Evolutionary conservation across 2,797 vertebrate genomes (phyloP).

Genomic region (Odontamblyopus rebecca): DNA sequence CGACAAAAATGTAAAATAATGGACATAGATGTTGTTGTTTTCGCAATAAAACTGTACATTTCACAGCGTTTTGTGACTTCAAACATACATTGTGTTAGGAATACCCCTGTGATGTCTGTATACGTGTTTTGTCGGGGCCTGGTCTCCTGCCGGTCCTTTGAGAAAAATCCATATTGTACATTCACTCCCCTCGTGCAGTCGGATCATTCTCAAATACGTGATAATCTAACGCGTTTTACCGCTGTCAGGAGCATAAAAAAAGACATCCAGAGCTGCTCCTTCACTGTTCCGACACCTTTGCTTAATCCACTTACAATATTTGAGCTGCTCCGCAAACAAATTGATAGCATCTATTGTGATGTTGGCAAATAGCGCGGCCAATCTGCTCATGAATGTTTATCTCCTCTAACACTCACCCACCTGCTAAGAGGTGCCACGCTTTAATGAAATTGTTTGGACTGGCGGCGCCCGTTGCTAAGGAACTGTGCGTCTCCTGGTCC

Average conservation of each 20-base stretch:
- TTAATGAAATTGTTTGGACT: slow-evolving; percentile 99
- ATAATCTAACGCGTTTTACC: slow-evolving; percentile 36
- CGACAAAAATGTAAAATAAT: not conserved
- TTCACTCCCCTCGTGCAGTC: slow-evolving; percentile 31
- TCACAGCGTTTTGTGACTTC: not conserved
- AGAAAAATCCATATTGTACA: not conserved
- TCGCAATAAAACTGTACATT: not conserved
- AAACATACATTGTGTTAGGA: not conserved
- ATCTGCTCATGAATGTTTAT: slow-evolving; percentile 99
- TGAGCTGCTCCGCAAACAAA: slow-evolving; percentile 93
- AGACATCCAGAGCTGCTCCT: slow-evolving; percentile 65
- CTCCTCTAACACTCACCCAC: slow-evolving; percentile 97
- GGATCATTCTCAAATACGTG: slow-evolving; percentile 34
- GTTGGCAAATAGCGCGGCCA: slow-evolving; percentile 97
- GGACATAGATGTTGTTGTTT: not conserved
- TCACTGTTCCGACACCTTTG: slow-evolving; percentile 68
- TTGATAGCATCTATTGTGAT: slow-evolving; percentile 97
- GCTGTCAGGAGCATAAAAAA: slow-evolving; percentile 49
- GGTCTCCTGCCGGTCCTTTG: not conserved
- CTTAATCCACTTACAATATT: slow-evolving; percentile 82
- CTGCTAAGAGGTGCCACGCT: slow-evolving; percentile 99
- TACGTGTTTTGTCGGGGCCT: not conserved
- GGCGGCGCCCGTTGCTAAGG: slow-evolving; percentile 96
- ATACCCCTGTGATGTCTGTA: not conserved
- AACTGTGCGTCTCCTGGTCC: slow-evolving; percentile 88